Base-by-base conservation (phyloP, 2,888 invertebrate genomes). In the Eumacrocentrus americanus region DNA sequence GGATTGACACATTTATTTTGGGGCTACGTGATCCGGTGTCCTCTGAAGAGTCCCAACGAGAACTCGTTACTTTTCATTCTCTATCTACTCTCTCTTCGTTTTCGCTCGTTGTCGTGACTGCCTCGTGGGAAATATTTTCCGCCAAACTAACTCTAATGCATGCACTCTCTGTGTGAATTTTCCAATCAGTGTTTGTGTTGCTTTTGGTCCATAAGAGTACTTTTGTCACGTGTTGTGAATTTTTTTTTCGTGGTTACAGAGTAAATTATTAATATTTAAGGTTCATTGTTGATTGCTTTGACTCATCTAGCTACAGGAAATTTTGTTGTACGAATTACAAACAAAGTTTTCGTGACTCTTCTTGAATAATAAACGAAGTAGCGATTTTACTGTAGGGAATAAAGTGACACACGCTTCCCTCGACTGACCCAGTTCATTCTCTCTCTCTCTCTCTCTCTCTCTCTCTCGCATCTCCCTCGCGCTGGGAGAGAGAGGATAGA, bases 401-500 rank as follows among this genome's bases (percentile, higher is more conserved):
- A 29, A 29, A 29, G 29, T 29, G 29, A 29, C 29, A 29, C 29
- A 29, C 5, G 29, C 29, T 29, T 4, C 29, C 5, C 29, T 29
- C 29, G 29, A 67, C 63, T 72, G 74, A 75, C 74, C 74, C 51
- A 75, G 68, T 74, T 63, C 70, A 63, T 60, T 64, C 29, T 29
- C 29, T 29, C 29, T 29, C 9, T 29, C 29, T 29, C 29, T 29
- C 29, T 6, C 9, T 29, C 64, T n/a, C n/a, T 64, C 29, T 29
- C 29, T 29, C 29, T 29, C 9, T 29, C 29, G 4, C 29, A 6
- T 9, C 4, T 29, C 9, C 64, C 20, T 22, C n/a, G 14, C 37
- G 37, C 40, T 37, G 46, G 44, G 51, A 22, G 14, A 44, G 60
- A 66, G 68, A 60, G 70, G 66, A 65, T 68, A 72, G 70, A 70